These are phyloP conservation scores for Latrodectus hesperus DNA, from an alignment of 2,888 invertebrate species.

Conservation along the genomic window DNA sequence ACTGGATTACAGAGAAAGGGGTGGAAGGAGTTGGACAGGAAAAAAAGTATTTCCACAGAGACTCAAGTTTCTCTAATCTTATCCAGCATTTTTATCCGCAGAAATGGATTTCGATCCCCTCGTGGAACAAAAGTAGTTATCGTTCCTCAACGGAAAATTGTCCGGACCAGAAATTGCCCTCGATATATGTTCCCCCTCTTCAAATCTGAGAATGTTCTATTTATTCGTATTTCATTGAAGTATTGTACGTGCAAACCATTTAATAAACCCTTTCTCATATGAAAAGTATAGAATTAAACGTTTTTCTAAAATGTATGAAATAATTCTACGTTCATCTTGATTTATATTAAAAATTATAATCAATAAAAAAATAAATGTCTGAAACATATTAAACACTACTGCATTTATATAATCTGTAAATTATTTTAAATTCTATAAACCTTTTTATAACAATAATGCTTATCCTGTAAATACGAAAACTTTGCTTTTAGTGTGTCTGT, in stretches of 20 bases:
- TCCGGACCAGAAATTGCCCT: neutral
- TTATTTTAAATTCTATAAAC: no score
- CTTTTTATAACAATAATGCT: no score
- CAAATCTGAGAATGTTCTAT: neutral
- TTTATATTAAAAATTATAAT: no score
- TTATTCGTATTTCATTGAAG: neutral
- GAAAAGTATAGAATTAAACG: no score
- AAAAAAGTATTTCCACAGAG: conserved; percentile 24
- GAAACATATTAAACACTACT: no score
- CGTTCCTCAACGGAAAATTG: conserved; percentile 10
- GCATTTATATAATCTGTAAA: no score
- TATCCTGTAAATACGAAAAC: no score
- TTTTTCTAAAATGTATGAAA: no score
- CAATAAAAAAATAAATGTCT: no score
- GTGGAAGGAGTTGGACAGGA: conserved; percentile 10
- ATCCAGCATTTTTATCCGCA: conserved; percentile 42
- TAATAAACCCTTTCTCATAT: no score
- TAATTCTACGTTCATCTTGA: no score
- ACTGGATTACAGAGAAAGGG: conserved; percentile 16
- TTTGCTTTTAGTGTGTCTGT: no score
- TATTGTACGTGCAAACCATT: neutral
- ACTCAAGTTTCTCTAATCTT: conserved; percentile 43
- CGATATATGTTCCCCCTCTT: neutral
- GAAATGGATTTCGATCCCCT: conserved; percentile 41
- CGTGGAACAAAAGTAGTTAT: conserved; percentile 45